Conservation (phyloP, 1,140 invertebrate species). For the Zeugodacus cucurbitae region DNA sequence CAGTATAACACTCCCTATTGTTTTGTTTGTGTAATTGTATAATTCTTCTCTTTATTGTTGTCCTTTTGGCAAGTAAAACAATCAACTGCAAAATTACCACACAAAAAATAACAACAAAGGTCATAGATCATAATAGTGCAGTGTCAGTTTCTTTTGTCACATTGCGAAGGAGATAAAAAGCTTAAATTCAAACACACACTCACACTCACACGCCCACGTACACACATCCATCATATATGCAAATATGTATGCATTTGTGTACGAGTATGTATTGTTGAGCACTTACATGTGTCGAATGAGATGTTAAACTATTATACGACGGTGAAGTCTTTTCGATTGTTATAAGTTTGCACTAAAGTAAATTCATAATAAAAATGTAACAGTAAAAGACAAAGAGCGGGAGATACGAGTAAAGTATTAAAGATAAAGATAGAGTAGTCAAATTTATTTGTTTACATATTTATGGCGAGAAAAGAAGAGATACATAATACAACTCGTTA, state of each 20-base stretch:
- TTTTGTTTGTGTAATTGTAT: too few relatives aligned
- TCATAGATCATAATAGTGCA: too few relatives aligned
- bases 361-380: not conserved
- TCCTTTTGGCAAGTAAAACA: too few relatives aligned
- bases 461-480: not conserved
- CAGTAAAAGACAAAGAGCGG: slow-evolving; percentile 41
- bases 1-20: too few relatives aligned
- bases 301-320: slow-evolving; percentile 58
- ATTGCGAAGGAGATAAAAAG: too few relatives aligned
- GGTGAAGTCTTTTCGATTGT: slow-evolving; percentile 60
- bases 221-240: too few relatives aligned
- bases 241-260: not conserved
- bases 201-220: not conserved
- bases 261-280: not conserved
- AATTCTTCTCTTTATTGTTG: too few relatives aligned
- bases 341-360: slow-evolving; percentile 57
- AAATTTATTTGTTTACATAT: not conserved
- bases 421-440: not conserved
- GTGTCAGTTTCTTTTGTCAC: too few relatives aligned
- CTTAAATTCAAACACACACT: not conserved
- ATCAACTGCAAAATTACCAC: too few relatives aligned
- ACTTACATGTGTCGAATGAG: slow-evolving; percentile 63
- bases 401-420: slow-evolving; percentile 46
- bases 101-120: too few relatives aligned
- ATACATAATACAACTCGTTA: not conserved